These are phyloP conservation scores for Camponotus pennsylvanicus DNA, from an alignment of 1,140 invertebrate species.

Conservation along the genomic window DNA sequence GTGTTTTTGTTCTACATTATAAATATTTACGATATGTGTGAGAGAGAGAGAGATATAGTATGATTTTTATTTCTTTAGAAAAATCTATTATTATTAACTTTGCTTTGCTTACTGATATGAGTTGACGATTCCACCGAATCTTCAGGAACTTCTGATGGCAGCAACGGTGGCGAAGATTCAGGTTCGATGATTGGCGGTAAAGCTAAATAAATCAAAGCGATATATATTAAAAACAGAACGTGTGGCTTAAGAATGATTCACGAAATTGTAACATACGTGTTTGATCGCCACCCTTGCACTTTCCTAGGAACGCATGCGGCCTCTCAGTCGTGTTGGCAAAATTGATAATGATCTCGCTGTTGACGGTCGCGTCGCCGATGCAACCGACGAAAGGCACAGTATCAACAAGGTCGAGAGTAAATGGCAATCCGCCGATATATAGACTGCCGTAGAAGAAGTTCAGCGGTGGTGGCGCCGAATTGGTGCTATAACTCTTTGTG, in stretches of 20 bases:
- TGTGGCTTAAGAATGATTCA: neutral
- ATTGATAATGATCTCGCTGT: conserved; percentile 93
- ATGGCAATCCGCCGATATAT: conserved; percentile 95
- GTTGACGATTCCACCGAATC: conserved; percentile 73
- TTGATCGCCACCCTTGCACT: conserved; percentile 85
- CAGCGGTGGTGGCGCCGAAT: conserved; percentile 87
- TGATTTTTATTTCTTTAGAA: neutral
- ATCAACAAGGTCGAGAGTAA: conserved; percentile 77
- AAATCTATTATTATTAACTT: neutral
- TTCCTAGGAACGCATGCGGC: conserved; percentile 89
- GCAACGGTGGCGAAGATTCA: conserved; percentile 63
- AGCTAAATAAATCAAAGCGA: conserved; percentile 44
- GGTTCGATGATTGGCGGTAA: conserved; percentile 54
- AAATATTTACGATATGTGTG: neutral
- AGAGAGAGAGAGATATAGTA: too few species aligned
- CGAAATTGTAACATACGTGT: conserved; percentile 41
- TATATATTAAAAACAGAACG: neutral
- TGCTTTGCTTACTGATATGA: conserved; percentile 74
- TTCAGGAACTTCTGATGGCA: conserved; percentile 70
- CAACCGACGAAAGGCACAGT: conserved; percentile 91
- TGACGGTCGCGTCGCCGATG: conserved; percentile 94
- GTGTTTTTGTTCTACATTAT: neutral
- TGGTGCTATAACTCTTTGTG: conserved; percentile 87
- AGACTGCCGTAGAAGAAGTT: conserved; percentile 89
- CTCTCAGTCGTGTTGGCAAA: conserved; percentile 91